Evolutionary conservation across 2,888 invertebrate genomes (phyloP).

Genomic region (Nephrotoma flavescens): DNA sequence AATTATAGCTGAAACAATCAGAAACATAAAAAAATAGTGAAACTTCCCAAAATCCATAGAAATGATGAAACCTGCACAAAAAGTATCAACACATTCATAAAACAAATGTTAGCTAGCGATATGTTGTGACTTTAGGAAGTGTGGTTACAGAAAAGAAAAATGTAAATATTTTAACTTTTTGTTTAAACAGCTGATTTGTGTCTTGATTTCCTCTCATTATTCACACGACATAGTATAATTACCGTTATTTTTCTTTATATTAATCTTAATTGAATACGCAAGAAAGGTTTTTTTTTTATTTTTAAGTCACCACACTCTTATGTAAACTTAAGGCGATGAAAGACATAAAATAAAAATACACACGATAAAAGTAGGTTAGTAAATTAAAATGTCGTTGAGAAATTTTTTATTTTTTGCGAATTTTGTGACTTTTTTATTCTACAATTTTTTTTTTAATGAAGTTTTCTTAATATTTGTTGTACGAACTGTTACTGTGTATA

Average conservation of each 20-base stretch:
- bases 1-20: no score
- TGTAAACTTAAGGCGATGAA: background rate
- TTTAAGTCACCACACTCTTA: background rate
- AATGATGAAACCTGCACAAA: no score
- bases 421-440: background rate
- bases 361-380: background rate
- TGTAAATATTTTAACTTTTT: background rate
- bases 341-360: background rate
- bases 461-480: background rate
- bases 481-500: background rate
- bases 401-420: background rate
- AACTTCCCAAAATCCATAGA: no score
- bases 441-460: background rate
- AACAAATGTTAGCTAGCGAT: background rate
- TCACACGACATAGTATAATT: background rate
- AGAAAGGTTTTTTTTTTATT: background rate
- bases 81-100: background rate
- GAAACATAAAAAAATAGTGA: no score
- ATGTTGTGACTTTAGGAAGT: background rate
- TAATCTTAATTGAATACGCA: background rate
- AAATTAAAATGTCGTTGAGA: background rate
- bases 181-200: background rate
- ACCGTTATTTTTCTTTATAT: background rate
- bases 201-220: background rate
- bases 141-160: background rate